Percentiles rank a stretch among this genome's conserved stretches.
Conservation (phyloP, 2,113 vertebrate genomes). For the Heptranchias perlo region DNA sequence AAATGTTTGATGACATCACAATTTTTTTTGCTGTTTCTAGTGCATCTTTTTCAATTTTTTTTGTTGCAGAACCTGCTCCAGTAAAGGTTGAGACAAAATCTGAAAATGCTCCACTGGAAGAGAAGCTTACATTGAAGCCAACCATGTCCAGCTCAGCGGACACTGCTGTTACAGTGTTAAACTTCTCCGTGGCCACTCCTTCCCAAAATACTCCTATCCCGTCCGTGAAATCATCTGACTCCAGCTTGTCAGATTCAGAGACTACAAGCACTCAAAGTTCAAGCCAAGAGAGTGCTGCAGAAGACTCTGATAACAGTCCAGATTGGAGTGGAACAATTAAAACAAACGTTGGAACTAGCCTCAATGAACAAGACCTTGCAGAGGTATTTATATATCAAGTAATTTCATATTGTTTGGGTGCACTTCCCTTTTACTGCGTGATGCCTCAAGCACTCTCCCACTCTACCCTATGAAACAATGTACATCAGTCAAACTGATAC, state of each 20-base stretch:
- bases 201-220: not conserved
- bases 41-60: not conserved
- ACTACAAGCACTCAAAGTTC: not conserved
- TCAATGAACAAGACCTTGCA: slow-evolving; percentile 57
- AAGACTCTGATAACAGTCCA: slow-evolving; percentile 50
- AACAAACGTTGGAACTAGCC: slow-evolving; percentile 45
- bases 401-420: not conserved
- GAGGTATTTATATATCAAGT: slow-evolving; percentile 53
- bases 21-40: not conserved
- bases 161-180: slow-evolving; percentile 23
- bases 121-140: slow-evolving; percentile 28
- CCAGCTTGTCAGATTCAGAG: slow-evolving; percentile 18
- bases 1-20: not conserved
- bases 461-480: not conserved
- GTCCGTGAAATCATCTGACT: slow-evolving; percentile 11
- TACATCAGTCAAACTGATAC: not conserved
- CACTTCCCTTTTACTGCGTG: not conserved
- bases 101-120: slow-evolving; percentile 17
- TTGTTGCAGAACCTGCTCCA: not conserved
- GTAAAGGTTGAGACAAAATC: not conserved
- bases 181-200: slow-evolving; percentile 23
- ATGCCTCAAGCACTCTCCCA: not conserved
- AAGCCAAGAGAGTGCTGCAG: slow-evolving; percentile 49
- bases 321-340: slow-evolving; percentile 54
- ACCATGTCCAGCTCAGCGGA: slow-evolving; percentile 5